These are phyloP conservation scores for Acanthosoma haemorrhoidale DNA, from an alignment of 2,888 invertebrate genomes.

Conservation along the genomic window DNA sequence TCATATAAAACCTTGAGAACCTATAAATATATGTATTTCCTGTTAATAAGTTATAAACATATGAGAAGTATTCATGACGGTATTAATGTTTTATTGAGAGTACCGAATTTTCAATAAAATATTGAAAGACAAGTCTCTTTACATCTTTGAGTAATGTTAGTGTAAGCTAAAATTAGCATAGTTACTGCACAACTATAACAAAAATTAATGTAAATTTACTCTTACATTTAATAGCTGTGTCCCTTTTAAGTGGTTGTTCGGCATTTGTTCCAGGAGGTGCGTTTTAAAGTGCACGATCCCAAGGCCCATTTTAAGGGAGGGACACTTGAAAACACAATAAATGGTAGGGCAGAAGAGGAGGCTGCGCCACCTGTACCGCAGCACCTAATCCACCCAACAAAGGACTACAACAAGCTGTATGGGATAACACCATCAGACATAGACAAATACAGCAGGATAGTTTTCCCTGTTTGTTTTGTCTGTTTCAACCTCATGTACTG, in stretches of 20 bases:
- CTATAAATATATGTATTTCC: no score
- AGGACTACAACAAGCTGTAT: slow-evolving; percentile 86
- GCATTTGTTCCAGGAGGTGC: slow-evolving; percentile 73
- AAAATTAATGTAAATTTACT: neutral
- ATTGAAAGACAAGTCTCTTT: no score
- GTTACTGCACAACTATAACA: neutral
- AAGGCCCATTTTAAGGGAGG: slow-evolving; percentile 91
- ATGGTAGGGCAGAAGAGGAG: slow-evolving; percentile 64
- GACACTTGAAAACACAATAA: slow-evolving; percentile 84
- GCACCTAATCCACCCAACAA: slow-evolving; percentile 80
- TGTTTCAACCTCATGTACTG: slow-evolving; percentile 98
- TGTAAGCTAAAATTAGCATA: no score
- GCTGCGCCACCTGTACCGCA: slow-evolving; percentile 58
- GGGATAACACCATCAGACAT: slow-evolving; percentile 95
- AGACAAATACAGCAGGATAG: slow-evolving; percentile 97
- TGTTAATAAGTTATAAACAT: no score
- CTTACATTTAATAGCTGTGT: slow-evolving; percentile 44
- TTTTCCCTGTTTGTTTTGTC: slow-evolving; percentile 97
- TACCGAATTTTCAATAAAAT: no score
- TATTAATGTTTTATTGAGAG: no score
- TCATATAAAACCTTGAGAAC: no score
- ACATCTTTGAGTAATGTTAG: no score
- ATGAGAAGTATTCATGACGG: no score
- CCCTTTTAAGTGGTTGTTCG: slow-evolving; percentile 51
- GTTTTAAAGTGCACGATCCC: slow-evolving; percentile 90